A percentile compares a stretch with the other conserved stretches of the same genome.
These are phyloP conservation scores for Camelus dromedarius DNA, from an alignment of 2,113 vertebrate genomes.

Conservation along the genomic window DNA sequence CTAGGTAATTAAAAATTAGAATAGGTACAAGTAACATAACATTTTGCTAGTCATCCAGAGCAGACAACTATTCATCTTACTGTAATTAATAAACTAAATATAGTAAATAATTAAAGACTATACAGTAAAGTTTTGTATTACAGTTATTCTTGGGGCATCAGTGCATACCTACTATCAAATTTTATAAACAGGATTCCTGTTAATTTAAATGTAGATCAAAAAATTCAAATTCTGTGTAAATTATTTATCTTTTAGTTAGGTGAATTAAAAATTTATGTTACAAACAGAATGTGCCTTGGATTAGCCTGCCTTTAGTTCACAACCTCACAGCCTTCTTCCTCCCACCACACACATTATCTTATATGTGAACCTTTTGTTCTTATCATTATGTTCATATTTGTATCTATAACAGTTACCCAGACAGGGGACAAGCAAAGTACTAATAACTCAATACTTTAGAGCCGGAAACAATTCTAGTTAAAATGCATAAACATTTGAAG, in stretches of 20 bases:
- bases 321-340: background rate
- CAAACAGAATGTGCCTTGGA: background rate
- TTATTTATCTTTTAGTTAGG: background rate
- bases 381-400: background rate
- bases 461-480: background rate
- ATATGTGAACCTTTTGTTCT: background rate
- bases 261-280: background rate
- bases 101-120: background rate
- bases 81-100: background rate
- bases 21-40: conserved; percentile 4
- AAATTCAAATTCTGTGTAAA: background rate
- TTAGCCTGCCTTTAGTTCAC: conserved; percentile 18
- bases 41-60: background rate
- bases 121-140: background rate
- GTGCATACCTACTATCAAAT: background rate
- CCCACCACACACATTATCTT: background rate
- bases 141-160: background rate
- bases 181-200: background rate
- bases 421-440: background rate
- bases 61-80: conserved; percentile 2
- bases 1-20: background rate
- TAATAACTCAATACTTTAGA: background rate
- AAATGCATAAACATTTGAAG: background rate
- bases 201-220: conserved; percentile 13
- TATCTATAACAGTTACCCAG: background rate